Conservation (phyloP, 1,140 invertebrate genomes). For the Bursaphelenchus mucronatus region DNA sequence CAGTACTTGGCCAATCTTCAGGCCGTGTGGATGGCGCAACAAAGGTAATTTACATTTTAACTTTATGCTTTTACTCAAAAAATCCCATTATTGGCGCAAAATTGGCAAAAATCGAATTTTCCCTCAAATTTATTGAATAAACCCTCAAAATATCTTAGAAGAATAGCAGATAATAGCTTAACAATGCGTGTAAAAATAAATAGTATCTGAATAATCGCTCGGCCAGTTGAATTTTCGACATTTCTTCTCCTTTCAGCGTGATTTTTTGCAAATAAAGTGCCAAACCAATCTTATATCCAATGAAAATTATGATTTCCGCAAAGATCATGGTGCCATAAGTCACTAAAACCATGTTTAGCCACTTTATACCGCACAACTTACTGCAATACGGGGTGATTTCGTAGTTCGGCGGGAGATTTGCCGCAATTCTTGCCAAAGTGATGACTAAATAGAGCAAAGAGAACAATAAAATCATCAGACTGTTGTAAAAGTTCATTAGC, state of each 20-base stretch:
- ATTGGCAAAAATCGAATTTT: background rate
- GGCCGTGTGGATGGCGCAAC: constrained; percentile 1
- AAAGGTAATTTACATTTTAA: constrained; percentile 10
- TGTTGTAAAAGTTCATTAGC: no score
- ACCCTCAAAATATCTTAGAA: background rate
- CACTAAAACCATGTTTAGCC: constrained; percentile 5
- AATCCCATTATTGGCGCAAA: background rate
- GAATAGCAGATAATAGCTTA: constrained; percentile 11
- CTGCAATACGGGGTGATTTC: constrained; percentile 15
- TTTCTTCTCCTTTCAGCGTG: background rate
- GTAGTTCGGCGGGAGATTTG: constrained; percentile 15
- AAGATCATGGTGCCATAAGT: constrained; percentile 9
- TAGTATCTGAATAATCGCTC: constrained; percentile 10
- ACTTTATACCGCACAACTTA: background rate
- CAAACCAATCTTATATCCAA: constrained; percentile 3
- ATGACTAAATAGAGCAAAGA: background rate
- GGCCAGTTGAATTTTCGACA: background rate
- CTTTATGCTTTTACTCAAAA: background rate
- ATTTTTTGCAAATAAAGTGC: background rate
- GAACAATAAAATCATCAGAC: no score
- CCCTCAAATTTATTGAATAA: background rate
- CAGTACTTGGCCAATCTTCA: background rate
- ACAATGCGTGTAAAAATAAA: background rate
- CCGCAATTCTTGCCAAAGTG: background rate
- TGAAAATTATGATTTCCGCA: constrained; percentile 2